Conservation (phyloP, 2,113 vertebrate species). For the Cinclus mexicanus region DNA sequence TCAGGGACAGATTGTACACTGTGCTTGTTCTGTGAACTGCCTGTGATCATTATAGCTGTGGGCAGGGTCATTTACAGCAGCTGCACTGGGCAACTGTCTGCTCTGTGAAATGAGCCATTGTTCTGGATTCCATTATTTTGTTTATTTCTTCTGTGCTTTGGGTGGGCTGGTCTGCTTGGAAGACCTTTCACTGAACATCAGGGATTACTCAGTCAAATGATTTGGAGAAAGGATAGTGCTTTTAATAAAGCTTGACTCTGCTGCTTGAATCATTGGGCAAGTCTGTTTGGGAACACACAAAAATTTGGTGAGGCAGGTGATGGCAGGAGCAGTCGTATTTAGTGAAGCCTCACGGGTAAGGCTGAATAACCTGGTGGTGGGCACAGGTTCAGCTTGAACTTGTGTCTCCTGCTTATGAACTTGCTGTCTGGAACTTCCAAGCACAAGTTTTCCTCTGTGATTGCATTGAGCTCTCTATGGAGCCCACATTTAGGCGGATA, state of each 20-base stretch:
- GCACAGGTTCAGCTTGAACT: neutral
- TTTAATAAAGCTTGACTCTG: constrained; percentile 5
- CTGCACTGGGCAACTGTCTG: constrained; percentile 43
- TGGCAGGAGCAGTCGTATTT: neutral
- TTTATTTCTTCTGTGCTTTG: constrained; percentile 38
- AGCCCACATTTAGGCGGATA: neutral
- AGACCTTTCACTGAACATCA: constrained; percentile 38
- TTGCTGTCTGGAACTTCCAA: neutral
- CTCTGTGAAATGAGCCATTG: constrained; percentile 61
- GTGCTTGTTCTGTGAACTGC: constrained; percentile 8
- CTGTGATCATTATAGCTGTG: constrained; percentile 30
- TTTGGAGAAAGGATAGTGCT: neutral
- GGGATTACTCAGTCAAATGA: constrained; percentile 25
- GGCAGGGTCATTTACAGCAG: constrained; percentile 50
- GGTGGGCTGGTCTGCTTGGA: constrained; percentile 15
- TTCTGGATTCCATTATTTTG: constrained; percentile 46
- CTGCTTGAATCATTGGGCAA: neutral
- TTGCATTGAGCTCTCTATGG: neutral
- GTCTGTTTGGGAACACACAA: neutral
- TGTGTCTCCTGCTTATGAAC: neutral
- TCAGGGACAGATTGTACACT: neutral
- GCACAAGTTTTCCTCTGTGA: neutral
- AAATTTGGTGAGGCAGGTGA: neutral
- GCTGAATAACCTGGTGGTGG: neutral
- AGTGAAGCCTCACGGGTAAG: neutral